These are phyloP conservation scores for Malaclemys terrapin DNA, from an alignment of 2,113 vertebrate genomes.

Conservation along the genomic window DNA sequence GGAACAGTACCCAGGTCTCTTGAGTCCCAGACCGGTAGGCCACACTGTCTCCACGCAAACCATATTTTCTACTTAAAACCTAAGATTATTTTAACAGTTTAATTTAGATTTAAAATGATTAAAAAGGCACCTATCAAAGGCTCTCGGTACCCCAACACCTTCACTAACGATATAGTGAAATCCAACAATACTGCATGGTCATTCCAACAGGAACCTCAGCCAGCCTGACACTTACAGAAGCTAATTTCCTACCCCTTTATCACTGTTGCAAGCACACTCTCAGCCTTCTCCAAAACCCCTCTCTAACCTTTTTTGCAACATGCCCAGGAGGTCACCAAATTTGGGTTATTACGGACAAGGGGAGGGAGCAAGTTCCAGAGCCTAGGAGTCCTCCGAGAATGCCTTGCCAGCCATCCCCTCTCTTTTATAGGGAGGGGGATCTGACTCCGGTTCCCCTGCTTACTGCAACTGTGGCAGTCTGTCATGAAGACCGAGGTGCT, in stretches of 20 bases:
- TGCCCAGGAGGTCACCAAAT: conserved; percentile 69
- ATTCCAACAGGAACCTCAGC: conserved; percentile 70
- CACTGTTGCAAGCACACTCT: conserved; percentile 43
- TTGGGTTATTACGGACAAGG: conserved; percentile 26
- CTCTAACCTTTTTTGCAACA: conserved; percentile 66
- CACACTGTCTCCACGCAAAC: neutral
- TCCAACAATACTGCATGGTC: conserved; percentile 64
- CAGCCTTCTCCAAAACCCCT: conserved; percentile 62
- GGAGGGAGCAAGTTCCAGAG: neutral
- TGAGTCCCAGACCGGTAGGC: accelerated
- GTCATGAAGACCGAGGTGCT: conserved; percentile 36
- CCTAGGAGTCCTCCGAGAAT: neutral
- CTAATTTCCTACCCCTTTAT: conserved; percentile 57
- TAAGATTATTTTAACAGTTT: conserved; percentile 52
- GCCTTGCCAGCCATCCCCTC: conserved; percentile 51
- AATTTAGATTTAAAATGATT: conserved; percentile 48
- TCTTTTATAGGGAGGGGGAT: neutral
- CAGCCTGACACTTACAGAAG: conserved; percentile 73
- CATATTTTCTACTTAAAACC: conserved; percentile 5
- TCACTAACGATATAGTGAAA: neutral
- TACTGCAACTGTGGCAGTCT: conserved; percentile 49
- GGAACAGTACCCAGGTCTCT: neutral
- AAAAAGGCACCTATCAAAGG: neutral
- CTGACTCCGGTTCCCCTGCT: neutral
- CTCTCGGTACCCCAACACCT: neutral